These are phyloP conservation scores for Leptinotarsa defecta DNA, from an alignment of 1,140 invertebrate genomes.

Conservation along the genomic window DNA sequence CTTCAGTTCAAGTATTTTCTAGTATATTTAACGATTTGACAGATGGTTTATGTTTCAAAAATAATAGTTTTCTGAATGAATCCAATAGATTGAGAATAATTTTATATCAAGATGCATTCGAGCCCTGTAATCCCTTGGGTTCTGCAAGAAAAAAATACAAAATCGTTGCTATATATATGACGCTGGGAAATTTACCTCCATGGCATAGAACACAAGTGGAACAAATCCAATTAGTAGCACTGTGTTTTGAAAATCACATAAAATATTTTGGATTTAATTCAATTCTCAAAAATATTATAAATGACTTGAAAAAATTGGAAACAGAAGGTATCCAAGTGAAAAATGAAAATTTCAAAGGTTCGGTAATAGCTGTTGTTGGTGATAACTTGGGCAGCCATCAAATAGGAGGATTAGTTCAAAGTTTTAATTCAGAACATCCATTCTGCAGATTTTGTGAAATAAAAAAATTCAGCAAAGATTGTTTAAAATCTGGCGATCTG, in stretches of 20 bases:
- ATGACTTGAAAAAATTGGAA: slow-evolving; percentile 2
- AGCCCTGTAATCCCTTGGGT: neutral
- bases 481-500: too few relatives aligned
- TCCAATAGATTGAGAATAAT: neutral
- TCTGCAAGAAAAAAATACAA: neutral
- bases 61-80: too few relatives aligned
- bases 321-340: neutral
- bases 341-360: slow-evolving; percentile 38
- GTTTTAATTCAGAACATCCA: slow-evolving; percentile 43
- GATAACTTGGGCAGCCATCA: slow-evolving; percentile 48
- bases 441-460: slow-evolving; percentile 34
- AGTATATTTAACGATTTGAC: too few relatives aligned
- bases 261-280: neutral
- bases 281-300: neutral
- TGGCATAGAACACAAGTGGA: neutral
- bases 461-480: neutral
- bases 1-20: too few relatives aligned
- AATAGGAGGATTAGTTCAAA: slow-evolving; percentile 46
- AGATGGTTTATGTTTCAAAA: too few relatives aligned
- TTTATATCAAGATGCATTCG: neutral
- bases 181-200: neutral
- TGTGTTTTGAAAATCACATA: neutral
- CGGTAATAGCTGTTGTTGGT: slow-evolving; percentile 45
- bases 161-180: too few relatives aligned
- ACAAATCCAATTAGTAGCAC: neutral